A percentile compares a stretch with the other conserved stretches of the same genome.
Conservation (phyloP, 2,113 vertebrate species). For the Hassar affinis region DNA sequence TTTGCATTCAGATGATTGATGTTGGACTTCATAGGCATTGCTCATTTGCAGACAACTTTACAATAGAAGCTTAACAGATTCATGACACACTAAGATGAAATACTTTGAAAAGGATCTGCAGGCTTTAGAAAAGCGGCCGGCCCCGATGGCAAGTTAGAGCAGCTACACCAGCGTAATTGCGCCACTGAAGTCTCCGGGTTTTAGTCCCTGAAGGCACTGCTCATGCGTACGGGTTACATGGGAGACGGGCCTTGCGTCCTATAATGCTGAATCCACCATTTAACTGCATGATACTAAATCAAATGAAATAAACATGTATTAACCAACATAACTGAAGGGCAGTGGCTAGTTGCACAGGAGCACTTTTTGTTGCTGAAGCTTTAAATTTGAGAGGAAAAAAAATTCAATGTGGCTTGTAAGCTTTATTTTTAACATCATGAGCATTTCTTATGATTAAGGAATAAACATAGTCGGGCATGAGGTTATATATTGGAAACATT, state of each 20-base stretch:
- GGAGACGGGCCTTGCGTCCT: neutral
- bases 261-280: neutral
- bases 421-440: neutral
- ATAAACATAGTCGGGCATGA: neutral
- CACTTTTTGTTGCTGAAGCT: neutral
- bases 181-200: neutral
- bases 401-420: too few species aligned
- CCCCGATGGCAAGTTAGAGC: neutral
- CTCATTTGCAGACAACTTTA: neutral
- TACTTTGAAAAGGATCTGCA: neutral
- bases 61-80: neutral
- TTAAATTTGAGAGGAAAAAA: neutral
- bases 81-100: neutral
- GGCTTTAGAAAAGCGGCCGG: neutral
- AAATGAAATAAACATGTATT: neutral
- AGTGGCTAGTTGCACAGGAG: neutral
- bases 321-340: neutral
- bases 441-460: neutral
- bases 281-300: neutral
- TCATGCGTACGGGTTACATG: neutral
- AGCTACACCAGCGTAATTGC: neutral
- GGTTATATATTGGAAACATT: neutral
- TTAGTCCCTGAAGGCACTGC: neutral
- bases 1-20: neutral
- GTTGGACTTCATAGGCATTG: neutral